Conservation (phyloP, 1,140 invertebrate species). For the Lordiphosa mommai region DNA sequence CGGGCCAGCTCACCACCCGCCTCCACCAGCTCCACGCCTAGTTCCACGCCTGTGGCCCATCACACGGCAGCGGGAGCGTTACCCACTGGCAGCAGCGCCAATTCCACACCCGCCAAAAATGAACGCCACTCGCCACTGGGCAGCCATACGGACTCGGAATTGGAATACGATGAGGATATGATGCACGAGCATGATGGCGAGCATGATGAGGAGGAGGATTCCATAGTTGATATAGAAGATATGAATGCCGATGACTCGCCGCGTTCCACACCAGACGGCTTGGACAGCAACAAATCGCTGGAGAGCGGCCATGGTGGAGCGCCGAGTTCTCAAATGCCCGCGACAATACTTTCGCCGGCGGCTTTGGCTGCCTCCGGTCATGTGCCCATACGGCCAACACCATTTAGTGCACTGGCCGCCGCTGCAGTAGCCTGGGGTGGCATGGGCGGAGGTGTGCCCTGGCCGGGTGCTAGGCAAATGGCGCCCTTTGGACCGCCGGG, state of each 20-base stretch:
- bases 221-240: constrained; percentile 86
- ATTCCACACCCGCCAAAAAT: constrained; percentile 55
- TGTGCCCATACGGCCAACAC: constrained; percentile 84
- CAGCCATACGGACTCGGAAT: constrained; percentile 80
- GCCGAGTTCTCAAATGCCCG: constrained; percentile 64
- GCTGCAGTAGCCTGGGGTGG: constrained; percentile 83
- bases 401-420: constrained; percentile 84
- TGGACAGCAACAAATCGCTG: constrained; percentile 72
- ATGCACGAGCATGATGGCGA: constrained; percentile 83
- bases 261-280: constrained; percentile 73
- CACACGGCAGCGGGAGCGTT: constrained; percentile 8
- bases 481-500: constrained; percentile 76
- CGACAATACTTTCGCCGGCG: constrained; percentile 74
- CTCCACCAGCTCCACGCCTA: constrained; percentile 45
- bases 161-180: constrained; percentile 83
- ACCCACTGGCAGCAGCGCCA: constrained; percentile 9
- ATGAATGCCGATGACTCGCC: constrained; percentile 81
- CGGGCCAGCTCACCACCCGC: constrained; percentile 49
- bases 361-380: constrained; percentile 79
- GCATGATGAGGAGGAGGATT: constrained; percentile 83
- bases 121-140: constrained; percentile 76
- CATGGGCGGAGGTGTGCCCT: constrained; percentile 83
- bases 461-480: constrained; percentile 82
- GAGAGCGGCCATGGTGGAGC: constrained; percentile 55
- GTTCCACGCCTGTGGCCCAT: constrained; percentile 47